Evolutionary conservation across 2,113 vertebrate genomes (phyloP), one percentile per base, ranked within the genome.

Genomic region (Trachemys scripta): DNA sequence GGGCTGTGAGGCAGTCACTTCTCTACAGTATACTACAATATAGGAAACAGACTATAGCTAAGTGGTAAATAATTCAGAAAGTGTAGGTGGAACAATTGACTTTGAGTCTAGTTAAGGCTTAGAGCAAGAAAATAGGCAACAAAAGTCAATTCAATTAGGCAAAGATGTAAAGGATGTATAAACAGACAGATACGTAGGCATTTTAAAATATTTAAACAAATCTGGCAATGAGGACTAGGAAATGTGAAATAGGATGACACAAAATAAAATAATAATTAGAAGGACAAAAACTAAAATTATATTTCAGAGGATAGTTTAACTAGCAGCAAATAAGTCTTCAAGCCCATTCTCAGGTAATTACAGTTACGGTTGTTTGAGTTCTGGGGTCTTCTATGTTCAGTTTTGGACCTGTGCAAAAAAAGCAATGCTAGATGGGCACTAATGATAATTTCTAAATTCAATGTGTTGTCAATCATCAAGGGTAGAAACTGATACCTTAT

Each of bases 121-220:
- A 25, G 38, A 76, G 83, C 22, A 57, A 83, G 78, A 51, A 31
- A 82, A 88, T 19, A 69, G 84, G 31, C 17, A 88, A 49, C 42
- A 94, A 89, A 92, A 45, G 80, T 91, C 84, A 91, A n/a, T 31
- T 50, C 84, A 93, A 95, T 94, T 92, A 96, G 91, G 22, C 92
- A 47, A 91, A 85, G 49, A 31, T 54, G 80, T 53, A 65, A 95
- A 96, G 76, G 82, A 57, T 80, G 90, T 29, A 5, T 88, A 92
- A 90, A 89, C 88, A 84, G 89, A 87, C 92, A 84, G 89, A 53
- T 50, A 22, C 7, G 8, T 93, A 92, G 95, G 53, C 86, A 94
- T 47, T 79, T 57, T 51, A n/a, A 95, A 92, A 87, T 56, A 96
- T 79, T 89, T 91, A 51, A 95, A 85, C 38, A 31, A 4, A 2